Evolutionary conservation across 1,140 invertebrate genomes (phyloP).

Genomic region (Globodera ellingtonae): DNA sequence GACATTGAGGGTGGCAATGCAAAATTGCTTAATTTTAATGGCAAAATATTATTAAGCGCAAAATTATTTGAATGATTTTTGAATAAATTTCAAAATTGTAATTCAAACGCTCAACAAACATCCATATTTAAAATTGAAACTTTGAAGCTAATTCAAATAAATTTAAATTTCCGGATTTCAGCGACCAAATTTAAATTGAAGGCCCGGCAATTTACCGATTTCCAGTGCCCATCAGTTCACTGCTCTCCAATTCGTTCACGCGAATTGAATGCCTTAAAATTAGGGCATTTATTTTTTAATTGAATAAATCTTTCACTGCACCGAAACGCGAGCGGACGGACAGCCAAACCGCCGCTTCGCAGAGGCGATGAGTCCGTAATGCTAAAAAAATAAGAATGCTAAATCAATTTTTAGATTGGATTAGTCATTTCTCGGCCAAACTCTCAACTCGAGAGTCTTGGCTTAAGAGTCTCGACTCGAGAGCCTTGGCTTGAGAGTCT

Average conservation of each 20-base stretch:
- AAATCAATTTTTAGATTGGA: too few species aligned
- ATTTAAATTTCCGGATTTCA: too few species aligned
- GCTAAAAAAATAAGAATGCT: background rate
- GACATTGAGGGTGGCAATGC: background rate
- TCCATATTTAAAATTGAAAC: too few species aligned
- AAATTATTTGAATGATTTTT: too few species aligned
- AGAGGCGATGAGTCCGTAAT: background rate
- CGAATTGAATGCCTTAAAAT: slow-evolving; percentile 36
- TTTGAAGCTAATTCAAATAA: too few species aligned
- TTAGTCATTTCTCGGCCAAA: too few species aligned
- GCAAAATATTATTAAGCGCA: background rate
- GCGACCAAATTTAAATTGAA: too few species aligned
- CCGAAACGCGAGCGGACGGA: background rate
- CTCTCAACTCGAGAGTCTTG: too few species aligned
- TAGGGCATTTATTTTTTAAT: background rate
- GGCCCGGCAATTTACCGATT: background rate
- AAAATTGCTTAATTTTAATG: background rate
- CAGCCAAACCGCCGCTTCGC: background rate
- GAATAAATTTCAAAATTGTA: too few species aligned
- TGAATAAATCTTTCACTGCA: background rate
- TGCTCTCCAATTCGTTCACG: slow-evolving; percentile 29
- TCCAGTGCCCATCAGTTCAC: background rate
- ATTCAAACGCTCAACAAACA: too few species aligned
- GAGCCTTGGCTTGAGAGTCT: too few species aligned
- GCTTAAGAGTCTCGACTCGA: too few species aligned